Evolutionary conservation across 2,113 vertebrate species (phyloP), one percentile per base, ranked within the genome.

Genomic region (Barnardius zonarius): DNA sequence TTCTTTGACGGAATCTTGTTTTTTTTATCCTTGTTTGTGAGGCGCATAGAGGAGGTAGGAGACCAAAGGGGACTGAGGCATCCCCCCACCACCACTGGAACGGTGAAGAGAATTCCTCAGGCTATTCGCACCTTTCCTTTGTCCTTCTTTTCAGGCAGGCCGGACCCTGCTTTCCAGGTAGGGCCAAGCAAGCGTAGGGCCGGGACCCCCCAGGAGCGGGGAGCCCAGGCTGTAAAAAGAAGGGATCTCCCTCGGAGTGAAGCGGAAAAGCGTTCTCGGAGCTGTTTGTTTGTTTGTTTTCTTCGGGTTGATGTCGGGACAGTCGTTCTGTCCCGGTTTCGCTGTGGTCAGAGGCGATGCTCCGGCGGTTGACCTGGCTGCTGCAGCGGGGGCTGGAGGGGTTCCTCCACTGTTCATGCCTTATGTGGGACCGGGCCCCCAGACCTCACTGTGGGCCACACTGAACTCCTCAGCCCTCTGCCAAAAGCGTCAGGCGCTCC

Each of bases 201-300:
- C 39, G 30, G 41, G 17, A 77, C 4, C 8, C 11, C 9, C 13
- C 24, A 20, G 73, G n/a, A 86, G 28, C 12, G 28, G 37, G 46
- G n/a, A 77, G 39, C 2, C 7, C 10, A 35, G 31, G 25, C 62
- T 49, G 5, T 23, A n/a, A 9, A 63, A 14, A 59, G 28, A 11
- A 33, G 18, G 6, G n/a, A 18, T 35, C 10, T 48, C 52, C 4
- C 39, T 73, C 12, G 43, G 33, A 22, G 41, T 31, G 27, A 57
- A 43, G 43, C 2, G 5, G 15, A 15, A 44, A 54, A 43, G 22
- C 8, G 4, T 12, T 7, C 10, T 4, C 3, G 15, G 2, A 7
- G 24, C 10, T 24, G 35, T 35, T 63, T 41, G 10, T 33, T 76
- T 59, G 11, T 7, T 46, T 70, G 6, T 25, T 84, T 75, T 24